Conservation (phyloP, 2,888 invertebrate genomes). For the Drosophila phalerata region DNA sequence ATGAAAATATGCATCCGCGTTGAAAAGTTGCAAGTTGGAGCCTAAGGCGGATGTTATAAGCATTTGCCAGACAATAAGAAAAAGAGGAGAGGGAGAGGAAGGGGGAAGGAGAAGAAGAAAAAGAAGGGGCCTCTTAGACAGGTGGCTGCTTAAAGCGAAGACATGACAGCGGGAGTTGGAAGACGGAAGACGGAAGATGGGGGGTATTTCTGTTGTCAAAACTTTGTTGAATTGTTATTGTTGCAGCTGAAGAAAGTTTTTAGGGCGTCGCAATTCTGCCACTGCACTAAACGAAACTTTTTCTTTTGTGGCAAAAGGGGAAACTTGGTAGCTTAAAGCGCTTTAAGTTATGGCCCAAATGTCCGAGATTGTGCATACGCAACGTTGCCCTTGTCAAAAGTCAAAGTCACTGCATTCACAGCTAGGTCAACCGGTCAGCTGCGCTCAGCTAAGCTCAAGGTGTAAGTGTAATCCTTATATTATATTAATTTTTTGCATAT, state of each 20-base stretch:
- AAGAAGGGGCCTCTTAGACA: slow-evolving; percentile 46
- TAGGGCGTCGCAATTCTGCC: slow-evolving; percentile 29
- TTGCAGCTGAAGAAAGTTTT: slow-evolving; percentile 65
- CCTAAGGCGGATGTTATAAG: slow-evolving; percentile 45
- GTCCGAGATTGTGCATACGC: slow-evolving; percentile 66
- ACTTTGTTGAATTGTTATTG: slow-evolving; percentile 71
- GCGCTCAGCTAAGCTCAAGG: slow-evolving; percentile 15
- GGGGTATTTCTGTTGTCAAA: slow-evolving; percentile 43
- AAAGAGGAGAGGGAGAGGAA: no score
- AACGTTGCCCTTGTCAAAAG: slow-evolving; percentile 50
- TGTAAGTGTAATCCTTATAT: slow-evolving; percentile 22
- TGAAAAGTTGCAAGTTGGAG: slow-evolving; percentile 39
- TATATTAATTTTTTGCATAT: slow-evolving; percentile 31
- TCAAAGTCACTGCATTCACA: slow-evolving; percentile 52
- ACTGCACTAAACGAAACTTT: slow-evolving; percentile 35
- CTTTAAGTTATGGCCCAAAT: slow-evolving; percentile 63
- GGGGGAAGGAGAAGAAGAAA: no score
- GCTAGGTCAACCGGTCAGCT: slow-evolving; percentile 33
- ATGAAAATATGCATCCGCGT: slow-evolving; percentile 53
- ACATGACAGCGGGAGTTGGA: not conserved
- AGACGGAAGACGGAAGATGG: no score
- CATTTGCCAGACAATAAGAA: slow-evolving; percentile 48
- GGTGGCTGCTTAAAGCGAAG: slow-evolving; percentile 44
- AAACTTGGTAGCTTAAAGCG: slow-evolving; percentile 57
- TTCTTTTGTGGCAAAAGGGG: slow-evolving; percentile 35